A percentile compares a stretch with the other conserved stretches of the same genome.
These are phyloP conservation scores for Agonopterix arenella DNA, from an alignment of 2,888 invertebrate species.

Conservation along the genomic window DNA sequence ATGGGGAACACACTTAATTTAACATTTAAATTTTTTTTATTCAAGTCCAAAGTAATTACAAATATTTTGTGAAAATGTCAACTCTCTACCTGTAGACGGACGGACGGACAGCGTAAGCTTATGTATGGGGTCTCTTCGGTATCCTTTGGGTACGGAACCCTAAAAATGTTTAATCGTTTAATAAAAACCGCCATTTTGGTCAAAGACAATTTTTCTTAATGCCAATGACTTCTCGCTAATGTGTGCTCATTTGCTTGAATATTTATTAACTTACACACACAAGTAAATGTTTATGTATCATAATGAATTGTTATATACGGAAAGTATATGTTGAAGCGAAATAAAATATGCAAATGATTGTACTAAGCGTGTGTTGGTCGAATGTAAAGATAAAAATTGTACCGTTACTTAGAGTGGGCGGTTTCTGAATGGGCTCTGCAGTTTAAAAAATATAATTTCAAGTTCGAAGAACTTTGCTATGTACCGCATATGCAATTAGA, in stretches of 20 bases:
- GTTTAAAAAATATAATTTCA: conserved; percentile 21
- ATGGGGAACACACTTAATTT: too few relatives aligned
- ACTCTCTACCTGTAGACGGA: too few relatives aligned
- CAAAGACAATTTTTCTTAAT: conserved; percentile 25
- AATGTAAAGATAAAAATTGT: conserved; percentile 19
- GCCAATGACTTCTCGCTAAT: conserved; percentile 31
- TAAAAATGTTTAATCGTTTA: too few relatives aligned
- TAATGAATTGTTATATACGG: conserved; percentile 10
- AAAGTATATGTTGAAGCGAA: conserved; percentile 22
- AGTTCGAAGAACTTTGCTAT: conserved; percentile 19
- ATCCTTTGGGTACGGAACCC: too few relatives aligned
- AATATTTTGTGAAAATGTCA: too few relatives aligned
- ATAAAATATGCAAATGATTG: conserved; percentile 36
- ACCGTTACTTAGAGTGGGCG: conserved; percentile 18
- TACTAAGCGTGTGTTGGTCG: conserved; percentile 25
- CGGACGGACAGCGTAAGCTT: too few relatives aligned
- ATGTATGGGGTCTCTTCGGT: too few relatives aligned
- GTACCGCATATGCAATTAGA: neutral
- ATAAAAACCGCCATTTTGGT: conserved; percentile 22
- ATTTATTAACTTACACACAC: conserved; percentile 16
- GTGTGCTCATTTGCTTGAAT: conserved; percentile 18
- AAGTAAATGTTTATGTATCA: conserved; percentile 1
- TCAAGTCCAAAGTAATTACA: too few relatives aligned
- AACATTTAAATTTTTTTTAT: too few relatives aligned
- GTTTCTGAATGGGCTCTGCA: conserved; percentile 2